These are phyloP conservation scores for Portunus trituberculatus DNA, from an alignment of 1,140 invertebrate species.

Conservation along the genomic window DNA sequence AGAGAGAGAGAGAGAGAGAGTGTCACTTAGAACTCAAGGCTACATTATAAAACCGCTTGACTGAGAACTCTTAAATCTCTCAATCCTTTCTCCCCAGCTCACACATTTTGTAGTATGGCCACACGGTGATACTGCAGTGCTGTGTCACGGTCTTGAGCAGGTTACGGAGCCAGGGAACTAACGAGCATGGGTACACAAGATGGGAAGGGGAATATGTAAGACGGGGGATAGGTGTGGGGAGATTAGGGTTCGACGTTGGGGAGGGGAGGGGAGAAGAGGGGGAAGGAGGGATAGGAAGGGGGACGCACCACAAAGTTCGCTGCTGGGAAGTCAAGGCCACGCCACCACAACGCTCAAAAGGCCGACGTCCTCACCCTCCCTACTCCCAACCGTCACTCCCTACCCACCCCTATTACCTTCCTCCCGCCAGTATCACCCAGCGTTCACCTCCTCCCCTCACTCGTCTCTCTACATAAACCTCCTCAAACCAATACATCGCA, in stretches of 20 bases:
- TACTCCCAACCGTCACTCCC: neutral
- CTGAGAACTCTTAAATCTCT: too few species aligned
- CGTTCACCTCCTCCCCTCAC: neutral
- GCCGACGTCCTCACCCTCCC: neutral
- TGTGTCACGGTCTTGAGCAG: too few species aligned
- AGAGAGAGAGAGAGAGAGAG: too few species aligned
- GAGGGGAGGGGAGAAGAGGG: neutral
- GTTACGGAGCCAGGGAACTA: too few species aligned
- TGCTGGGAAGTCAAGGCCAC: slow-evolving; percentile 9
- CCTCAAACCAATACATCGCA: neutral
- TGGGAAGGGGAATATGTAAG: too few species aligned
- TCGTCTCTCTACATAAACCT: neutral
- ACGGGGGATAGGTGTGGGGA: neutral
- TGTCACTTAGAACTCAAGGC: too few species aligned
- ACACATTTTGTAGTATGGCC: too few species aligned
- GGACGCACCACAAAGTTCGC: neutral
- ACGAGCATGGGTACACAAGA: too few species aligned
- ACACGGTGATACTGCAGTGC: too few species aligned
- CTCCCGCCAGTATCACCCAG: neutral
- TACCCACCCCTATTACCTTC: neutral
- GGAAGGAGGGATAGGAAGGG: neutral
- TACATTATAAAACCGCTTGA: too few species aligned
- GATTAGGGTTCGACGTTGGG: neutral
- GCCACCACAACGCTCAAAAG: neutral
- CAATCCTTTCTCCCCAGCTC: neutral